These are phyloP conservation scores for Peromyscus melanophrys DNA, from an alignment of 2,797 vertebrate species.

Conservation along the genomic window DNA sequence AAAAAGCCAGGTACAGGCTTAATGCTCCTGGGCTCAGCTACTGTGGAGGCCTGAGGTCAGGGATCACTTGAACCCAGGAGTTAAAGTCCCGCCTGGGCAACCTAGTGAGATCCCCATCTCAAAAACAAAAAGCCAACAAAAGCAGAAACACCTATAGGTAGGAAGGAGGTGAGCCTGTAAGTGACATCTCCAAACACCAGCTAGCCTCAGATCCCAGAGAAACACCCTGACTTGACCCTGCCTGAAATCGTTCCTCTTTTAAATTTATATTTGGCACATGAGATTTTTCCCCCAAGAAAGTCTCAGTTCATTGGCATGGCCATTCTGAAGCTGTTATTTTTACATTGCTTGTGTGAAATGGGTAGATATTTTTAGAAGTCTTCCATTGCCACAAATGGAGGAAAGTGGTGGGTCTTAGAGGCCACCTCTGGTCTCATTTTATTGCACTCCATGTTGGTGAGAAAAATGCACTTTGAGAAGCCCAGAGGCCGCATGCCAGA, in stretches of 20 bases:
- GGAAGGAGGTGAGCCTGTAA: accelerated
- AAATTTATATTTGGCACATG: constrained; percentile 33
- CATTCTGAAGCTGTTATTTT: constrained; percentile 69
- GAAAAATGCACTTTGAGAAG: not conserved
- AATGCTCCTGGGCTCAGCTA: not conserved
- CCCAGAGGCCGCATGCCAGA: not conserved
- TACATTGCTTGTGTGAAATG: constrained; percentile 64
- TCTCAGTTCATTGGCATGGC: not conserved
- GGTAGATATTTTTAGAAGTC: constrained; percentile 71
- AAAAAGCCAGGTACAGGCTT: not conserved
- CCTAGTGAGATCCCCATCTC: not conserved
- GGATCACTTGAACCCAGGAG: not conserved
- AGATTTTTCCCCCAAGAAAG: constrained; percentile 57
- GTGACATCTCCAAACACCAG: accelerated
- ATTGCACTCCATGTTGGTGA: not conserved
- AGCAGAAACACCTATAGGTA: not conserved
- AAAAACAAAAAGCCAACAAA: not conserved
- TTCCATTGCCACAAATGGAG: constrained; percentile 69
- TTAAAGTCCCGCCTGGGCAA: not conserved
- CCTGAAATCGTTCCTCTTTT: not conserved
- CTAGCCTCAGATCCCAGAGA: not conserved
- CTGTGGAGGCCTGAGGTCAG: not conserved
- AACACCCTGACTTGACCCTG: not conserved
- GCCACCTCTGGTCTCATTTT: not conserved
- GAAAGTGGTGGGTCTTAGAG: not conserved